Evolutionary conservation across 2,113 vertebrate species (phyloP), one percentile per base, ranked within the genome.

Genomic region (Phylloscopus trochiloides): DNA sequence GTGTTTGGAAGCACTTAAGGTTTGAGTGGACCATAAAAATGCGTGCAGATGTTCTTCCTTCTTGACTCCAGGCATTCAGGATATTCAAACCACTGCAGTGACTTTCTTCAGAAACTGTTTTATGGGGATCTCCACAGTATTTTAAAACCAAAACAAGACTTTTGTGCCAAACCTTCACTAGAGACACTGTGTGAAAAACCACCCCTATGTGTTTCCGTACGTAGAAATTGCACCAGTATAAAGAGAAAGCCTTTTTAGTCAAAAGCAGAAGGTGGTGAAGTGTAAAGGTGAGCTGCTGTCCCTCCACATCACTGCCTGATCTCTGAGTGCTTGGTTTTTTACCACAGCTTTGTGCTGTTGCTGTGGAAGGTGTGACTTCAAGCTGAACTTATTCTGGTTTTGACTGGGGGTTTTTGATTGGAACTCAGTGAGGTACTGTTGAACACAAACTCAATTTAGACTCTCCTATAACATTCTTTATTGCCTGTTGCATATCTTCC

Each of bases 11-110:
- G 59, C 79, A 94, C 85, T 95, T 94, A 63, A 47, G 72, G 17
- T 88, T 94, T 86, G 93, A 96, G 82, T 86, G 75, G 88, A 74
- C 90, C 51, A 42, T 92, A 96, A 92, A 93, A 80, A 67, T 15
- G 20, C 0, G 3, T 74, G 75, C 85, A 92, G 86, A 83, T 86
- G 85, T 94, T 96, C 62, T 91, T 93, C 66, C 81, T 92, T 90
- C 75, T 88, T 4, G 8, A 70, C 45, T 61, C 21, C 24, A 42
- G 22, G 57, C 31, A 18, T 86, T 95, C 21, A 32, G 50, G 45
- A 32, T 73, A 48, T 71, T 90, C 52, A 91, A 81, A 90, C 55
- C 59, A 34, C 63, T 86, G 42, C 1, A 0, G 43, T 83, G 82
- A 43, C 76, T 83, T 83, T 66, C 57, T 81, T 88, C 43, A 86